A percentile compares a stretch with the other conserved stretches of the same genome.
phyloP scores from a whole-genome alignment of 2,888 invertebrate genomes.

The Tetragnatha montana region DNA sequence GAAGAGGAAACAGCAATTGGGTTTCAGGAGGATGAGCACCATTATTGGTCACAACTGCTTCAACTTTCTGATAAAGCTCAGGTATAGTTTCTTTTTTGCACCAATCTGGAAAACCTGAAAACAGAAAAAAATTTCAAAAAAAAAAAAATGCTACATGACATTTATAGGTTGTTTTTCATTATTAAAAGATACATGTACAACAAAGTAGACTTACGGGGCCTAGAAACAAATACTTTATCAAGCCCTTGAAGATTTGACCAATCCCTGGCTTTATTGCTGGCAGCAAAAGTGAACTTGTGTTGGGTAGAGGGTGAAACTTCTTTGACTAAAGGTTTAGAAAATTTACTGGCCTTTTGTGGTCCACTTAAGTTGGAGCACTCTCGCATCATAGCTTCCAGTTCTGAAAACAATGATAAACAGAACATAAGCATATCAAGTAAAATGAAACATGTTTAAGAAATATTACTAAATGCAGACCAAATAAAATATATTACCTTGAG shows the following conservation, averaged over 20 bases:
- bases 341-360: slow-evolving; percentile 59
- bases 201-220: slow-evolving; percentile 47
- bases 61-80: slow-evolving; percentile 54
- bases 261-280: slow-evolving; percentile 65
- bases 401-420: slow-evolving; percentile 13
- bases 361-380: slow-evolving; percentile 57
- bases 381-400: slow-evolving; percentile 64
- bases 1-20: slow-evolving; percentile 77
- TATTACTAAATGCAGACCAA: no score
- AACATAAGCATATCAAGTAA: background rate
- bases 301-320: slow-evolving; percentile 44
- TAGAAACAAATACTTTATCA: slow-evolving; percentile 57
- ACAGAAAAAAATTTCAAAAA: background rate
- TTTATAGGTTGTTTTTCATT: background rate
- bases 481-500: no score
- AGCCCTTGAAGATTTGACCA: slow-evolving; percentile 60
- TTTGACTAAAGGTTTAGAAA: slow-evolving; percentile 60
- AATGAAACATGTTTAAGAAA: no score
- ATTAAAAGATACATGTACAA: background rate
- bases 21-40: slow-evolving; percentile 74
- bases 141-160: background rate
- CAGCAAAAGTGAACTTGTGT: slow-evolving; percentile 39
- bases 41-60: slow-evolving; percentile 52
- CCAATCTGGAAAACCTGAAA: slow-evolving; percentile 66
- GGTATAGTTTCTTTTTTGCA: slow-evolving; percentile 63